Percentiles rank a stretch among this genome's conserved stretches.
Evolutionary conservation across 2,113 vertebrate genomes (phyloP).

Genomic region (Pterophyllum scalare): DNA sequence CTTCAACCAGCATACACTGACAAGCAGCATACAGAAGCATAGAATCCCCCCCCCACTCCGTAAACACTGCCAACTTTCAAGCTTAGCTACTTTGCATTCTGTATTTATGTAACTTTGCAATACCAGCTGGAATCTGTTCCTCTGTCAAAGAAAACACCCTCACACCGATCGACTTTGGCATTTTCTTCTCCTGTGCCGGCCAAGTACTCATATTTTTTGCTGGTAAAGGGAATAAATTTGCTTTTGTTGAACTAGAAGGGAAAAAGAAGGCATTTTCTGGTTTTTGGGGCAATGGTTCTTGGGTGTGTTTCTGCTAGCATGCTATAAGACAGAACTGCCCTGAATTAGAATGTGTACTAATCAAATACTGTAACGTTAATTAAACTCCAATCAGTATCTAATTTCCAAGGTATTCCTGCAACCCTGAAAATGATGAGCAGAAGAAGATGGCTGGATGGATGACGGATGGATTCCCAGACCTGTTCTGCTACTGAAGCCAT

Average conservation of each 20-base stretch:
- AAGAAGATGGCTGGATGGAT: too few relatives aligned
- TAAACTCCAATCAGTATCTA: not conserved
- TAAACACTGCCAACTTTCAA: constrained; percentile 39
- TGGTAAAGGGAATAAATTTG: constrained; percentile 32
- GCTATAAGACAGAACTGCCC: not conserved
- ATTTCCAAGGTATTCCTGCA: not conserved
- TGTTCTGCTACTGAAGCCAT: not conserved
- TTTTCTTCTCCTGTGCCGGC: constrained; percentile 6
- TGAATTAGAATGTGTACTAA: not conserved
- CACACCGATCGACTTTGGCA: constrained; percentile 13
- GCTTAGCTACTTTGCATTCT: constrained; percentile 49
- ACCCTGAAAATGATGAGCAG: too few relatives aligned
- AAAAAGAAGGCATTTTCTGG: not conserved
- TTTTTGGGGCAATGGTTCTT: not conserved
- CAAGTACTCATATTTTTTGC: constrained; percentile 11
- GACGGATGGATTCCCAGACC: not conserved
- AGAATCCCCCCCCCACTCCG: constrained; percentile 7
- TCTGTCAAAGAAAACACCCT: constrained; percentile 38
- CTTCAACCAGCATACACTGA: constrained; percentile 30
- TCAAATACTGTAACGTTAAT: not conserved
- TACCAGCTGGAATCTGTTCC: constrained; percentile 20
- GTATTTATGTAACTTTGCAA: constrained; percentile 40
- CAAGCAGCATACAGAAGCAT: not conserved
- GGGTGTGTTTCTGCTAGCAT: not conserved
- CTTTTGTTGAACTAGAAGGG: constrained; percentile 2